phyloP scores from a whole-genome alignment of 2,888 invertebrate species.

The Hirtodrosophila cameraria region DNA sequence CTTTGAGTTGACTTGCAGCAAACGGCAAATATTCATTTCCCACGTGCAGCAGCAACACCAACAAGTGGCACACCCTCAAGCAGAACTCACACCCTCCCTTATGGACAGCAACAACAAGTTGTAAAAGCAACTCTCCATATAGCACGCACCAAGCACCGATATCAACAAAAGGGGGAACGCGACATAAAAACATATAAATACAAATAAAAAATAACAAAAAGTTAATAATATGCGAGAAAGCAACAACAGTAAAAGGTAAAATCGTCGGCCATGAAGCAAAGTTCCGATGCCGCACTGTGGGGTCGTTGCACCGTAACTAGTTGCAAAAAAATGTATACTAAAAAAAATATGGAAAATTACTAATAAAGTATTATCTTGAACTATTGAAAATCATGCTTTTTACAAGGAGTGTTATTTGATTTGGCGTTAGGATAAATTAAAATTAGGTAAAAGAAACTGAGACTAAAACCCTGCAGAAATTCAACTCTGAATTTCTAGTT shows the following conservation, averaged over 20 bases:
- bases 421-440: no score
- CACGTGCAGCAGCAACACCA: slow-evolving; percentile 62
- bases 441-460: no score
- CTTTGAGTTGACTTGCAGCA: slow-evolving; percentile 28
- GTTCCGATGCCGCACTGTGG: slow-evolving; percentile 44
- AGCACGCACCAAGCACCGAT: slow-evolving; percentile 68
- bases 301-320: no score
- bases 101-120: slow-evolving; percentile 39
- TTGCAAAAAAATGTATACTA: no score
- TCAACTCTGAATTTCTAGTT: no score
- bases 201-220: slow-evolving; percentile 36
- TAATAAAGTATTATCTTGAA: no score
- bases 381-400: no score
- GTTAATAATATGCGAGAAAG: slow-evolving; percentile 71
- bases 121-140: slow-evolving; percentile 43
- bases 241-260: slow-evolving; percentile 47
- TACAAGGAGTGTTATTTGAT: no score
- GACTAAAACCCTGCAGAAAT: no score
- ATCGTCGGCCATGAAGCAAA: slow-evolving; percentile 56
- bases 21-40: slow-evolving; percentile 43
- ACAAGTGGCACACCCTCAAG: slow-evolving; percentile 71
- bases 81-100: slow-evolving; percentile 26
- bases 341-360: no score
- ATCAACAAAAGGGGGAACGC: slow-evolving; percentile 39
- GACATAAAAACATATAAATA: slow-evolving; percentile 62